Evolutionary conservation across 2,888 invertebrate genomes (phyloP), one percentile per base, ranked within the genome.

Genomic region (Cartodere bifasciata): DNA sequence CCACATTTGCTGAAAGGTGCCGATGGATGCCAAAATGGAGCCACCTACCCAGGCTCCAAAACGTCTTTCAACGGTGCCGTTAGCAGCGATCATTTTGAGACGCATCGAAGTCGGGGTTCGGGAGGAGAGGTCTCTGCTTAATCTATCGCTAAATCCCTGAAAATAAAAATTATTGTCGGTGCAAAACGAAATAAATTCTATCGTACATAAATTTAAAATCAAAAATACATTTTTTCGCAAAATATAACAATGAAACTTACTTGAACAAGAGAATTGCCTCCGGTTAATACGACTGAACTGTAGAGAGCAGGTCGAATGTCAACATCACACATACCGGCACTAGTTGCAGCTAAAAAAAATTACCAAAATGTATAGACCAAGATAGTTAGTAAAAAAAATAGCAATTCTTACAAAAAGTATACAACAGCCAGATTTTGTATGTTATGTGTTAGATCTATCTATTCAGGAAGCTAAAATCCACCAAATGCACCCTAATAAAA

Each of bases 1-100:
- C 98, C 98, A 98, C 91, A 98, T 94, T 63, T 98, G 97, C 55
- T 98, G 98, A 68, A 99, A 98, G 12, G 95, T 92, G 4, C 98
- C 97, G 51, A 98, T 82, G 1, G 97, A 97, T 0, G 95, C 97
- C 27, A 99, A 65, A 49, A 98, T 98, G 0, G 97, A 98, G 3
- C 98, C 98, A 16, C 79, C 98, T 39, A 97, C 95, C 97, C 97
- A 98, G 1, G 95, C 83, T 4, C 95, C 95, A 63, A 94, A 97
- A 32, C 94, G 65, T 26, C 97, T 62, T 61, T 98, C 98, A 1
- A 82, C 75, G 25, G 82, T 81, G 24, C 90, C 84, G 48, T 90
- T 87, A 3, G 92, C 86, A 3, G 90, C 85, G 48, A 91, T 86
- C 52, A 90, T 73, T 68, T 97, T 95, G 38, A 98, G 67, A 29